Evolutionary conservation across 2,888 invertebrate species (phyloP).

Genomic region (Andrena trimmerana): DNA sequence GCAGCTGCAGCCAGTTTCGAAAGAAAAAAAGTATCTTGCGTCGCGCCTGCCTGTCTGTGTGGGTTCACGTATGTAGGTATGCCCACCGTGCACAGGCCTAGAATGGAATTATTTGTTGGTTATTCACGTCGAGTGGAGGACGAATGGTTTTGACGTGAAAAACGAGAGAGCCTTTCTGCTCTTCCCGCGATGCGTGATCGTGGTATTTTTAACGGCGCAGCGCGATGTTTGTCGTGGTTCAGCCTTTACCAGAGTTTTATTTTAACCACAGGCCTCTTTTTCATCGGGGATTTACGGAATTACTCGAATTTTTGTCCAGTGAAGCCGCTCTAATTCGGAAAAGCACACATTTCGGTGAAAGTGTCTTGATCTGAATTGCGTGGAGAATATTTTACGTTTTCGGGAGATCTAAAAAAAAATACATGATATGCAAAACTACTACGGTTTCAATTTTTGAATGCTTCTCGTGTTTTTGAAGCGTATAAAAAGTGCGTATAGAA

Average conservation of each 20-base stretch:
- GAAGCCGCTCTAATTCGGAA: not conserved
- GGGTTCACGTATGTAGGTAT: slow-evolving; percentile 16
- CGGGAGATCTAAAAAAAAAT: not conserved
- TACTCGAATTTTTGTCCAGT: not conserved
- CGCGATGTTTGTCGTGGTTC: slow-evolving; percentile 44
- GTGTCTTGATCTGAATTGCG: not conserved
- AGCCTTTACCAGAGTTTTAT: slow-evolving; percentile 21
- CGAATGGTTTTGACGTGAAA: slow-evolving; percentile 68
- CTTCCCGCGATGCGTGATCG: slow-evolving; percentile 47
- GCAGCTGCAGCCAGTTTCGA: slow-evolving; percentile 16
- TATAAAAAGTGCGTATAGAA: not conserved
- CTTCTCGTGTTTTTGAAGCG: not conserved
- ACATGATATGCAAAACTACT: not conserved
- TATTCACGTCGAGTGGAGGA: slow-evolving; percentile 63
- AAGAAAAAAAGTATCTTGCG: slow-evolving; percentile 50
- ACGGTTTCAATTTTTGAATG: not conserved
- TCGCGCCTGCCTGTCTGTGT: slow-evolving; percentile 25
- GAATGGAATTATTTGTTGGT: slow-evolving; percentile 68
- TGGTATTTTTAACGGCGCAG: slow-evolving; percentile 57
- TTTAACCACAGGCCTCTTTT: not conserved
- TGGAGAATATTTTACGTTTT: not conserved
- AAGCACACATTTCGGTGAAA: not conserved
- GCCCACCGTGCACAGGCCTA: slow-evolving; percentile 39
- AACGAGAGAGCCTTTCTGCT: slow-evolving; percentile 62
- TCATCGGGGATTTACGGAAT: not conserved